These are phyloP conservation scores for Hirudo medicinalis DNA, from an alignment of 1,140 invertebrate genomes.

Conservation along the genomic window DNA sequence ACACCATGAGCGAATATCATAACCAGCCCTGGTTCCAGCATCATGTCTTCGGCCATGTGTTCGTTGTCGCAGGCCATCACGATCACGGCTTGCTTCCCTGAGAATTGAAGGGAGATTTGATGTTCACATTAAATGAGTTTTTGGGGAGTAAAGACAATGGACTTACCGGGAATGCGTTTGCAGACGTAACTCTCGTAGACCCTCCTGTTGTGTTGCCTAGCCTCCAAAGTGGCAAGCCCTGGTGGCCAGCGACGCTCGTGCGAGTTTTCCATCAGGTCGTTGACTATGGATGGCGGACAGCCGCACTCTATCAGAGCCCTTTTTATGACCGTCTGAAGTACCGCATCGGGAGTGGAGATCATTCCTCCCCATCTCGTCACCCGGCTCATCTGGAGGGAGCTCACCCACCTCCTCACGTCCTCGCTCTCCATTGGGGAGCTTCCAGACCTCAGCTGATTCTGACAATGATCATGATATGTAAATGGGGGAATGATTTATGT, in stretches of 20 bases:
- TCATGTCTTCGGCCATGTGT: slow-evolving; percentile 87
- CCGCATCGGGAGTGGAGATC: slow-evolving; percentile 88
- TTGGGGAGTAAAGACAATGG: background rate
- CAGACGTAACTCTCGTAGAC: slow-evolving; percentile 88
- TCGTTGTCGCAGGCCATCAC: slow-evolving; percentile 84
- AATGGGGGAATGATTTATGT: too few relatives aligned
- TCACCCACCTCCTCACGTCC: slow-evolving; percentile 56
- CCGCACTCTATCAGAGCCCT: slow-evolving; percentile 68
- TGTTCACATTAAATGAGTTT: too few relatives aligned
- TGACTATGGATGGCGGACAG: slow-evolving; percentile 77
- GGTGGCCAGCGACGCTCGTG: slow-evolving; percentile 86
- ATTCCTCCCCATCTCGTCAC: slow-evolving; percentile 92
- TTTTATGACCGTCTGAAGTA: slow-evolving; percentile 67
- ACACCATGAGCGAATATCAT: slow-evolving; percentile 98
- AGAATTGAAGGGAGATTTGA: slow-evolving; percentile 11
- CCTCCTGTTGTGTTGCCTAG: slow-evolving; percentile 68
- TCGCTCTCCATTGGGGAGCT: background rate
- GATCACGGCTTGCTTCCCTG: slow-evolving; percentile 80
- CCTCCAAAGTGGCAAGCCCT: slow-evolving; percentile 79
- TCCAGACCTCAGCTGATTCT: too few relatives aligned
- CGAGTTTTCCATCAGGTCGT: slow-evolving; percentile 90
- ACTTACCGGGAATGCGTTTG: slow-evolving; percentile 62
- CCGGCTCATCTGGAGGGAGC: slow-evolving; percentile 63
- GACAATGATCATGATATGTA: too few relatives aligned
- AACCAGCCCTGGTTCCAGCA: slow-evolving; percentile 86